Base-by-base conservation (phyloP, 2,888 invertebrate genomes). In the Thecophora atra region DNA sequence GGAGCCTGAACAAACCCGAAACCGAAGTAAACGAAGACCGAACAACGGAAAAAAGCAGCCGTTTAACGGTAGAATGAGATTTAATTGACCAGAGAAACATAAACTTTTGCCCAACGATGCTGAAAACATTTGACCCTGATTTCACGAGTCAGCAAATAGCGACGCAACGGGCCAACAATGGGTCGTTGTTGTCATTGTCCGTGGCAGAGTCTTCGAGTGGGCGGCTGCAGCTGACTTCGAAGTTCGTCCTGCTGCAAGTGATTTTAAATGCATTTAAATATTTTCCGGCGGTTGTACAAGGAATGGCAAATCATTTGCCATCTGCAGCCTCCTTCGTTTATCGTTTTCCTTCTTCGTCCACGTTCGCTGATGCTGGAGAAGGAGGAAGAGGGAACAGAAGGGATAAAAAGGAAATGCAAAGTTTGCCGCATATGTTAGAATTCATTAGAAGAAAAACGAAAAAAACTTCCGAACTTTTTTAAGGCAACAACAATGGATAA, bases 31-130 rank as follows among this genome's bases (percentile, higher is more conserved):
- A 56, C 42, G 51, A 42, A 64, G 17, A 30, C 64, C 64, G 28
- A 69, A 60, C 52, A 65, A 67, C 52, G 66, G 62, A 72, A 72
- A 72, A 62, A 62, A 62, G 67, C 67, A 62, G 51, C 51, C 66
- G 67, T 67, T 66, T 72, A 65, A 71, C 64, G 37, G 62, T 52
- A 63, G 71, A 75, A 79, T 79, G 82, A 82, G 83, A 83, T 83
- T 85, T 84, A 85, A 85, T 84, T 86, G 84, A 85, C 83, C 83
- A 81, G 80, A 81, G 83, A 79, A 83, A 83, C 83, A 82, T 84
- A 82, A 84, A 83, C 78, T 82, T 81, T 79, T 80, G 80, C 76
- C 77, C 83, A 82, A 81, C 84, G 81, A 84, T 79, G 82, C 82
- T 79, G 80, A 81, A 82, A 83, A 78, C 80, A 80, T 82, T 82